Evolutionary conservation across 2,797 vertebrate species (phyloP).

Genomic region (Nyctalus aviator): DNA sequence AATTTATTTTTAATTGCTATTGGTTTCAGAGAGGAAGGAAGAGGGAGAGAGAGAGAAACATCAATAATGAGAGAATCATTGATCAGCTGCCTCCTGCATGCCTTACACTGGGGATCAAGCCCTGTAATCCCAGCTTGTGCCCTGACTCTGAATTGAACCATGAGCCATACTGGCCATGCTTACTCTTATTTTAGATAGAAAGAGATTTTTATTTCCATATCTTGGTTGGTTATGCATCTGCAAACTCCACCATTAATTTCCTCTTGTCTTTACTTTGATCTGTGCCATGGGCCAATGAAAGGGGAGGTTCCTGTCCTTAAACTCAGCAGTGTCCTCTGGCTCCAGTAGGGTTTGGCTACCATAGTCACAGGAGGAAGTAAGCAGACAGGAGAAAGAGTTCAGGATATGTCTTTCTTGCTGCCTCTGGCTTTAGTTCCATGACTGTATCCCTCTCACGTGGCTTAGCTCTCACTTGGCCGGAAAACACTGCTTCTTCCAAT

Average conservation of each 20-base stretch:
- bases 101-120: no score
- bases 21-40: no score
- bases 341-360: background rate
- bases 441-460: rapidly evolving
- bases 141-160: no score
- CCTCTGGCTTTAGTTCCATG: background rate
- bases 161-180: no score
- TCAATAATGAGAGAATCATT: no score
- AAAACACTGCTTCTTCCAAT: background rate
- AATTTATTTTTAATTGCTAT: no score
- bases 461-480: background rate
- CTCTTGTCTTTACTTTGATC: slow-evolving; percentile 7
- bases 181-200: background rate
- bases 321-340: background rate
- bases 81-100: no score
- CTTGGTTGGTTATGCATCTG: background rate
- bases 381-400: background rate
- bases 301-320: background rate
- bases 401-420: background rate
- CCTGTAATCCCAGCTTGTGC: no score
- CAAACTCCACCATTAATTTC: background rate
- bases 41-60: no score
- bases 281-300: background rate
- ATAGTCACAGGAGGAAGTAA: background rate
- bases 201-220: background rate